These are phyloP conservation scores for Eurosta solidaginis DNA, from an alignment of 1,140 invertebrate genomes.

Conservation along the genomic window DNA sequence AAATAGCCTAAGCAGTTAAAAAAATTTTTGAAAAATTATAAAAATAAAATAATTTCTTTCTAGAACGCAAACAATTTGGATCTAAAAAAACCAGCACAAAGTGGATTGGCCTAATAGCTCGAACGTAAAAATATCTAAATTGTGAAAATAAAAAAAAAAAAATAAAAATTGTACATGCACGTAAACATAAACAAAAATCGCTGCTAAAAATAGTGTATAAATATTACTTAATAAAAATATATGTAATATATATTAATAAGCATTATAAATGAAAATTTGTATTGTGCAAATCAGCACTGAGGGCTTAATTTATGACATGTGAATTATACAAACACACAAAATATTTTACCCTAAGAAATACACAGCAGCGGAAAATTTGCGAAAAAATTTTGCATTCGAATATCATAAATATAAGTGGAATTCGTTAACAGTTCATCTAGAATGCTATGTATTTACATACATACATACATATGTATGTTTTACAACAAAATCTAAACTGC, in stretches of 20 bases:
- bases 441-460: background rate
- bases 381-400: too few species aligned
- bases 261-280: background rate
- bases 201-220: background rate
- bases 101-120: background rate
- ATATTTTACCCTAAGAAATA: too few species aligned
- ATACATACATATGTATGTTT: background rate
- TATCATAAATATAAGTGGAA: too few species aligned
- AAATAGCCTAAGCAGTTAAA: background rate
- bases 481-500: background rate
- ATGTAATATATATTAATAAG: slow-evolving; percentile 3
- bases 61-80: background rate
- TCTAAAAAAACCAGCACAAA: background rate
- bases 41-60: background rate
- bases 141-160: background rate
- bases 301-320: background rate
- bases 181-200: background rate
- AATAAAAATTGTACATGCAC: background rate
- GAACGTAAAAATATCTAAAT: slow-evolving; percentile 20
- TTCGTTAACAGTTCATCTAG: too few species aligned
- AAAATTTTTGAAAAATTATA: background rate
- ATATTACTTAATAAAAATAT: slow-evolving; percentile 12
- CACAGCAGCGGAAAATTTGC: too few species aligned
- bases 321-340: too few species aligned
- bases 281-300: too few species aligned